These are phyloP conservation scores for Mionectes olivaceus DNA, from an alignment of 2,797 vertebrate genomes.

Conservation along the genomic window DNA sequence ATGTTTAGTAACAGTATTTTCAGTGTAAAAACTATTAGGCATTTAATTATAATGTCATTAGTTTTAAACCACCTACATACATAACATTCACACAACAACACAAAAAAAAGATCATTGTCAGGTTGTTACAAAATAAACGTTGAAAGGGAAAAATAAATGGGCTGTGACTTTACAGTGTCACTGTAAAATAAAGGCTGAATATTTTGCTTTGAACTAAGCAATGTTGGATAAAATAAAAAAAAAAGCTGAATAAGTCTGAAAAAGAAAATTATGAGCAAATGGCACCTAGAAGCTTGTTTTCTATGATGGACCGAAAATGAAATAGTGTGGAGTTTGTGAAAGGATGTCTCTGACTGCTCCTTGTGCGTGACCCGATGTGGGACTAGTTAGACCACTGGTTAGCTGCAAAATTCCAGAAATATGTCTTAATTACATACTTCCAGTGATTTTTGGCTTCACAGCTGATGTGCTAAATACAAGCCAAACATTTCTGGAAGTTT, in stretches of 20 bases:
- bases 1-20: background rate
- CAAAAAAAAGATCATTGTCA: background rate
- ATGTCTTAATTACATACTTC: background rate
- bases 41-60: background rate
- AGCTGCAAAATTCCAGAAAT: fast-evolving
- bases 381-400: background rate
- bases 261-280: background rate
- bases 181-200: background rate
- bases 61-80: background rate
- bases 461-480: no score
- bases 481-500: background rate
- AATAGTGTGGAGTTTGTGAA: background rate
- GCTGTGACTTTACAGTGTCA: background rate
- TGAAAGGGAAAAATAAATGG: background rate
- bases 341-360: background rate
- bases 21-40: background rate
- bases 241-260: background rate
- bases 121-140: background rate
- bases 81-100: background rate
- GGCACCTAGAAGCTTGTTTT: background rate
- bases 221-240: background rate
- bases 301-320: background rate
- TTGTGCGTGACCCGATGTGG: background rate
- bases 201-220: background rate
- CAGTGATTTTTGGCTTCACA: background rate